A percentile compares a stretch with the other conserved stretches of the same genome.
Evolutionary conservation across 2,888 invertebrate species (phyloP).

Genomic region (Dendrolimus houi): DNA sequence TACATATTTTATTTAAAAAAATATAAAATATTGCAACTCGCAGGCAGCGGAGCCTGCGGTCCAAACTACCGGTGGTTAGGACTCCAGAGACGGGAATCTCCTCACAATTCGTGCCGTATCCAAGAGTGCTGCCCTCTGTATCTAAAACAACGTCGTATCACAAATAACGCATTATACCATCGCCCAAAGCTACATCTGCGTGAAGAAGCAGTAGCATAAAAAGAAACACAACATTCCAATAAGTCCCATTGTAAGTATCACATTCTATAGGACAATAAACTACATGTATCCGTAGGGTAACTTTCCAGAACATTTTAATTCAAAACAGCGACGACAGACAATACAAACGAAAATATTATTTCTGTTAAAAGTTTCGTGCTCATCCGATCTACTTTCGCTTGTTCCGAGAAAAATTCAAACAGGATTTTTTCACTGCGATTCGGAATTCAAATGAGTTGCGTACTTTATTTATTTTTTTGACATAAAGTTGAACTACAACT

Average conservation of each 20-base stretch:
- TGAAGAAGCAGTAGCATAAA: background rate
- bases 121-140: too few relatives aligned
- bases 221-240: background rate
- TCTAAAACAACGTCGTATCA: too few relatives aligned
- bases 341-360: constrained; percentile 56
- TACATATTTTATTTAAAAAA: too few relatives aligned
- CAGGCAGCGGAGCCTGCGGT: too few relatives aligned
- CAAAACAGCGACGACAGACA: constrained; percentile 14
- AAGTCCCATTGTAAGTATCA: background rate
- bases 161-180: too few relatives aligned
- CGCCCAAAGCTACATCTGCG: too few relatives aligned
- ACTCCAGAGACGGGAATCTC: too few relatives aligned
- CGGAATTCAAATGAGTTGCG: constrained; percentile 31
- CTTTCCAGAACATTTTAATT: constrained; percentile 13
- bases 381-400: constrained; percentile 49
- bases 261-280: constrained; percentile 10
- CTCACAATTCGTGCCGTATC: too few relatives aligned
- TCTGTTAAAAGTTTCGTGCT: constrained; percentile 57
- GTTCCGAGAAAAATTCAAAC: constrained; percentile 49
- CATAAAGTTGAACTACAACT: constrained; percentile 23
- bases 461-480: constrained; percentile 29
- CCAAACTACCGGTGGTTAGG: too few relatives aligned
- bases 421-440: constrained; percentile 44
- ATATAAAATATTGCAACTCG: too few relatives aligned
- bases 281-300: constrained; percentile 2